Conservation (phyloP, 2,113 vertebrate genomes). For the Pterocles burchelli region DNA sequence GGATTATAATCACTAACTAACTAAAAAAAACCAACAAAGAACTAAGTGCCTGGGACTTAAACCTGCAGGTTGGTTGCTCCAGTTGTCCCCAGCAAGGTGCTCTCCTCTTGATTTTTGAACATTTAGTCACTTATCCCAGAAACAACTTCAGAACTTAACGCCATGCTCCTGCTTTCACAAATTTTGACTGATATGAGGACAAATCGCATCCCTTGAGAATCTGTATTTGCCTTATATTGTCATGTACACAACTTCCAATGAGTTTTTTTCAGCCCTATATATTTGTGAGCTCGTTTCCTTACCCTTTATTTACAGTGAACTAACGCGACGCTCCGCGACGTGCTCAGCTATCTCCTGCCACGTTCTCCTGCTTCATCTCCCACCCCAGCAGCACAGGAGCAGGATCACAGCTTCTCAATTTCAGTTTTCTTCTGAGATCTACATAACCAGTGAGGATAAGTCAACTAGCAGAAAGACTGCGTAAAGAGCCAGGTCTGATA, state of each 20-base stretch:
- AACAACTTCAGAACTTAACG: neutral
- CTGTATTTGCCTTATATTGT: neutral
- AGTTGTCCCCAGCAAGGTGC: fast-evolving
- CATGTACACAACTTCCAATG: neutral
- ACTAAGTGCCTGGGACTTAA: neutral
- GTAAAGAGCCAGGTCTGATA: neutral
- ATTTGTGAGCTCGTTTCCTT: neutral
- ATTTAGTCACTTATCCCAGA: neutral
- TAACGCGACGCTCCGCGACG: fast-evolving
- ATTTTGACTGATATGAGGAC: fast-evolving
- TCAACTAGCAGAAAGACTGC: neutral
- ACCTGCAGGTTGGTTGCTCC: neutral
- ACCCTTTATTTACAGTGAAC: fast-evolving
- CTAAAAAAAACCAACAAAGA: neutral
- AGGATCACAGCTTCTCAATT: neutral
- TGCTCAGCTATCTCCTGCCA: neutral
- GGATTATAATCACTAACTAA: neutral
- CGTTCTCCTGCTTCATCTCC: neutral
- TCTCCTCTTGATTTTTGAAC: neutral
- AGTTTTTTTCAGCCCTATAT: neutral
- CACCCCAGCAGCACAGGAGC: neutral
- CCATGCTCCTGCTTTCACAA: neutral
- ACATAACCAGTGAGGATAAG: fast-evolving
- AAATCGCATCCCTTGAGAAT: neutral
- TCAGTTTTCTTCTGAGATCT: neutral